Evolutionary conservation across 2,888 invertebrate genomes (phyloP), one percentile per base, ranked within the genome.

Genomic region (Melieria picta): DNA sequence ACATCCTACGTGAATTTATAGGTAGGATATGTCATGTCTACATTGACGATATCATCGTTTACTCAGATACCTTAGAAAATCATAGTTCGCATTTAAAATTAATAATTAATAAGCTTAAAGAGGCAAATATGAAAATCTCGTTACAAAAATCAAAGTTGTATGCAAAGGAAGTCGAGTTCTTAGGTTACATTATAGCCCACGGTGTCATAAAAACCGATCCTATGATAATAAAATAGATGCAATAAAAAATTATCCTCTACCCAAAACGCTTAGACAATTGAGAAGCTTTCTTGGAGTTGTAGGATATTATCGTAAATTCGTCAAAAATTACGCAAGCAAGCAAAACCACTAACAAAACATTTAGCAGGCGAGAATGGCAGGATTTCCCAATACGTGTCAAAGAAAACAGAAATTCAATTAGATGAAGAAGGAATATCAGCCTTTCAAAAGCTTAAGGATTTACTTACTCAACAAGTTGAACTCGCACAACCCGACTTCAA

Each of bases 11-110:
- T 0, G 64, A 69, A 42, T 69, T 56, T 43, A 62, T 77, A 7
- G 78, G 77, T 46, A 77, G 76, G 69, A 63, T 72, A 52, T 76
- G 74, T 60, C 73, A 73, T 13, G 73, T 77, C 7, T n/a, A n/a
- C n/a, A n/a, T n/a, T n/a, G n/a, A n/a, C n/a, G n/a, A n/a, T 79
- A 77, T 78, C 16, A 74, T 79, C 3, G 71, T 78, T 7, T 77
- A 70, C 60, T 71, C 74, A 0, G 60, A 72, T 63, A 74, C 45
- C 48, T 42, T 69, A 30, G 64, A 74, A n/a, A 67, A 62, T 13
- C 75, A 77, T 60, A 6, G 50, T 10, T 50, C 73, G 56, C 68
- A 75, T 65, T 45, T 77, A 9, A 16, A 68, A 67, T 72, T 57
- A 60, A 72, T 70, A 57, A 72, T 72, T 47, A 69, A 71, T 60